Conservation (phyloP, 2,113 vertebrate genomes). For the Upupa epops region DNA sequence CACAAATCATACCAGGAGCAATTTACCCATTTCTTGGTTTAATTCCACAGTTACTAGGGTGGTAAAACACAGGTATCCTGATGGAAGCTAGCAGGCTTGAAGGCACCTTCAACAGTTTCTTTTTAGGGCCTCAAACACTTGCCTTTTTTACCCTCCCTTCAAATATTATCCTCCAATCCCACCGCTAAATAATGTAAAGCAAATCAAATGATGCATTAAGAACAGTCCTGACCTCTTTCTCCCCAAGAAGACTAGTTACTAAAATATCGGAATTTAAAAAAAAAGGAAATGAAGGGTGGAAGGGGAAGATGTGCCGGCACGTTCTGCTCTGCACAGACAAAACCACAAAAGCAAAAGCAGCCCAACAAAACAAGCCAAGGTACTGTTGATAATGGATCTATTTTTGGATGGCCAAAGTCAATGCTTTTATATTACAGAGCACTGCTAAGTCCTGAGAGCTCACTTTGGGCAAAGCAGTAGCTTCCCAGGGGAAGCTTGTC, state of each 20-base stretch:
- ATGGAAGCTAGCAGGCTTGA: background rate
- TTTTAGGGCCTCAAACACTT: background rate
- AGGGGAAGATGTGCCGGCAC: background rate
- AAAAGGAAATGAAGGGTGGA: background rate
- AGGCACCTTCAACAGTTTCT: background rate
- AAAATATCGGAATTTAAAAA: background rate
- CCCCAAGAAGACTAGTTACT: background rate
- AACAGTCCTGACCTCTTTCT: rapidly evolving
- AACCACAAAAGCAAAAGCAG: background rate
- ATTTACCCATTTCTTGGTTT: background rate
- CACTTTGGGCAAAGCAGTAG: background rate
- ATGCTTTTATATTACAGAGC: background rate
- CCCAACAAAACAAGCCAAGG: background rate
- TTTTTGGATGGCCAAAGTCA: background rate
- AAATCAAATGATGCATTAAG: background rate
- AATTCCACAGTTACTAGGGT: background rate
- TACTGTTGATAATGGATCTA: background rate
- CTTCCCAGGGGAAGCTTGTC: background rate
- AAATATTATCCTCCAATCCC: background rate
- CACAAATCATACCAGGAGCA: background rate
- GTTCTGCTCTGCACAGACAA: background rate
- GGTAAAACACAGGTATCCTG: background rate
- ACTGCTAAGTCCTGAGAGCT: background rate
- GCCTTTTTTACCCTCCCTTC: rapidly evolving
- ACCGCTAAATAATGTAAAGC: background rate